phyloP scores from a whole-genome alignment of 2,888 invertebrate species.

The Platycnemis pennipes region DNA sequence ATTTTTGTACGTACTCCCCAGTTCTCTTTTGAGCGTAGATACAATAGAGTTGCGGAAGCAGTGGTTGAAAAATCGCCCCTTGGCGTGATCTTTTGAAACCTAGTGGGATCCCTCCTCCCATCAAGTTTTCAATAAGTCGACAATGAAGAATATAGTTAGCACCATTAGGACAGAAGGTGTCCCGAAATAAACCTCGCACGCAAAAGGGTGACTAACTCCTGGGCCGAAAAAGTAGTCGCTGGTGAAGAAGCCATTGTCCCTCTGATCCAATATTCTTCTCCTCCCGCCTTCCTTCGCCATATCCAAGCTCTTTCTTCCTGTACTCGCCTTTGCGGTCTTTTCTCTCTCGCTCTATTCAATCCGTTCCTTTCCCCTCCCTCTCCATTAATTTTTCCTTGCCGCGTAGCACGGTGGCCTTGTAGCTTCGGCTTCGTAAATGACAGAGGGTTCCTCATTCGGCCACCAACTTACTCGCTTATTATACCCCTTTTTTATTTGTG shows the following conservation, averaged over 20 bases:
- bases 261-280: neutral
- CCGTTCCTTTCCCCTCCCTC: neutral
- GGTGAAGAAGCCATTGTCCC: constrained; percentile 22
- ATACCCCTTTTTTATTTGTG: neutral
- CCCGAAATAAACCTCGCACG: neutral
- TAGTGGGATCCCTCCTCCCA: neutral
- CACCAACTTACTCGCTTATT: constrained; percentile 64
- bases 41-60: too few species aligned
- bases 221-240: neutral
- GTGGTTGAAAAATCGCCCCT: too few species aligned
- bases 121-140: neutral
- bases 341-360: neutral
- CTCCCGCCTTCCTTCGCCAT: neutral
- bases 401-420: constrained; percentile 63
- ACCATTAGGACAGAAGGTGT: neutral
- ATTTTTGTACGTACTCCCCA: too few species aligned
- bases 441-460: constrained; percentile 56
- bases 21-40: too few species aligned
- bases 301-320: neutral
- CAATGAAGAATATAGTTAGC: neutral
- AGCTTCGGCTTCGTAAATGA: constrained; percentile 65
- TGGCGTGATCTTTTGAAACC: neutral
- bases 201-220: neutral
- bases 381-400: neutral
- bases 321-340: neutral